A percentile compares a stretch with the other conserved stretches of the same genome.
Evolutionary conservation across 1,140 invertebrate species (phyloP).

Genomic region (Ephestia elutella): DNA sequence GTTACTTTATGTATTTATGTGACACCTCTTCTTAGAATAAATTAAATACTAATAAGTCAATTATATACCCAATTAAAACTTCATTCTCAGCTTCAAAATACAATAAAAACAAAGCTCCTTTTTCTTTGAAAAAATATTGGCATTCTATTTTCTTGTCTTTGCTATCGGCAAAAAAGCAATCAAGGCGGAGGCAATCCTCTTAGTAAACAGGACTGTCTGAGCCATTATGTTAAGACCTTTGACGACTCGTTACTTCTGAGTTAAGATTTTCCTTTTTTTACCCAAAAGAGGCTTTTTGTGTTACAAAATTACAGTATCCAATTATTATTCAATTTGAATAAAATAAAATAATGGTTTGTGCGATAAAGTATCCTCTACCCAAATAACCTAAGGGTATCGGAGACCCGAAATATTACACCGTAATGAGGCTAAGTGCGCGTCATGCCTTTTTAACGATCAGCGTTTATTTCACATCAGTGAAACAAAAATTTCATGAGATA

Average conservation of each 20-base stretch:
- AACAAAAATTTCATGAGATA: too few species aligned
- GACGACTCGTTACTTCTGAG: not conserved
- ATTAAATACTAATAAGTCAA: too few species aligned
- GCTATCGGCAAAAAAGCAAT: not conserved
- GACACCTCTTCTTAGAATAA: too few species aligned
- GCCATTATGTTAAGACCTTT: conserved; percentile 1
- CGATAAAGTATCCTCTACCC: too few species aligned
- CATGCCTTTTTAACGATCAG: not conserved
- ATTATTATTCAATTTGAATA: too few species aligned
- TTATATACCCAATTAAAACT: too few species aligned
- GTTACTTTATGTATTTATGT: too few species aligned
- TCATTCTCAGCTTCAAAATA: too few species aligned
- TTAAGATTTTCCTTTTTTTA: not conserved
- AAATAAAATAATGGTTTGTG: too few species aligned
- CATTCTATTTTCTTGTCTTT: not conserved
- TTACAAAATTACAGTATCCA: too few species aligned
- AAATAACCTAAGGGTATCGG: not conserved
- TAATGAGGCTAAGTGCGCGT: not conserved
- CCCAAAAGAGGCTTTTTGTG: too few species aligned
- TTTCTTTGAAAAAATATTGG: not conserved
- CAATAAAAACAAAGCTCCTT: too few species aligned
- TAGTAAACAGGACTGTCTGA: not conserved
- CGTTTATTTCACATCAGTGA: not conserved
- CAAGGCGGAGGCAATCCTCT: not conserved
- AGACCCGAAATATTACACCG: not conserved